Base-by-base conservation (phyloP, 2,113 vertebrate genomes). In the Colaptes auratus region DNA sequence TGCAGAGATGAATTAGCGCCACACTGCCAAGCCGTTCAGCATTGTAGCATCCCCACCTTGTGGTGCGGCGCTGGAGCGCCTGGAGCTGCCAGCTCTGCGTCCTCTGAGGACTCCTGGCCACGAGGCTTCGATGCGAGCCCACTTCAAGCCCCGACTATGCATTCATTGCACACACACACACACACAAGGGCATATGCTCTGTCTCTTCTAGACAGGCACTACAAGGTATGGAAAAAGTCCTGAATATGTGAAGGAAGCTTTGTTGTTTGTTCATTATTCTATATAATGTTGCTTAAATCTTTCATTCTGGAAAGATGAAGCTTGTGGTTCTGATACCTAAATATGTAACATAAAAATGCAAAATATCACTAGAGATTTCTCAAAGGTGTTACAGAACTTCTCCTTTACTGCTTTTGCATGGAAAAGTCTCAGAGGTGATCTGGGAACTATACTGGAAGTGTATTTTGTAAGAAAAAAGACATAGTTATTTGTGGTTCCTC, bases 41-140 rank as follows among this genome's bases (percentile, higher is more conserved):
- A 96, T 88, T 79, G 77, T 91, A 94, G 82, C 93, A 94, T 90
- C 92, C 77, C 97, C 97, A 97, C 94, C 97, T 96, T 96, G 96
- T 96, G 97, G 93, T 89, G 56, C 12, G 6, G 59, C 0, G 13
- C 66, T 17, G 48, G 93, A 92, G 75, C 80, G 60, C 52, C 66
- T 44, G 76, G 5, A 46, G 56, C 11, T 3, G 4, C 9, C 67
- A 31, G 69, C 53, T 35, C 24, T 18, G 0, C 23, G 0, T 15
- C 30, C 28, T 28, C 63, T 4, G 11, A 48, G 46, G 63, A 73
- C 52, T 13, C 7, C 31, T 15, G 50, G 39, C 8, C 55, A 14
- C 11, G 25, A 27, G 27, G 17, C 23, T 33, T 39, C 55, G 0
- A 13, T 0, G n/a, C 1, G n/a, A 30, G 30, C 9, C 23, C 25